Evolutionary conservation across 2,888 invertebrate genomes (phyloP).

Genomic region (Actias luna): DNA sequence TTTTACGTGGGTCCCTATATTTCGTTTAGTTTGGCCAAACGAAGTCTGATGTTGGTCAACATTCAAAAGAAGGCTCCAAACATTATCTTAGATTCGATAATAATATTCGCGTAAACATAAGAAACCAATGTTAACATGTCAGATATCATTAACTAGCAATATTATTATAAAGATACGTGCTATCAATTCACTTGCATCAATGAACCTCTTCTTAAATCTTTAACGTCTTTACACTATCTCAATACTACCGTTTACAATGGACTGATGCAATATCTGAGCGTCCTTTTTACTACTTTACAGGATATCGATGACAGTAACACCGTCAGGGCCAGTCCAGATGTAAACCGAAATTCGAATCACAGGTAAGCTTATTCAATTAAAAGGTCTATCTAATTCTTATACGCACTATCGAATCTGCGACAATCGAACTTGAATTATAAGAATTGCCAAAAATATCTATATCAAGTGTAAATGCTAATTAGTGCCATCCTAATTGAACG

Average conservation of each 20-base stretch:
- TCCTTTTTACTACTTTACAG: slow-evolving; percentile 33
- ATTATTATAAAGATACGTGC: not conserved
- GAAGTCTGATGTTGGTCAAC: too few species aligned
- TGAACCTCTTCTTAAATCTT: not conserved
- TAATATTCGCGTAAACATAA: too few species aligned
- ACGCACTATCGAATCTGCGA: not conserved
- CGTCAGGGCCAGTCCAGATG: slow-evolving; percentile 68
- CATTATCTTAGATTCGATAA: too few species aligned
- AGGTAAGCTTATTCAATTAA: slow-evolving; percentile 41
- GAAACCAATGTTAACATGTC: not conserved
- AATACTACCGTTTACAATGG: not conserved
- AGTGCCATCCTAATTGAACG: too few species aligned
- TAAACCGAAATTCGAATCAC: slow-evolving; percentile 59
- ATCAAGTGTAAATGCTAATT: too few species aligned
- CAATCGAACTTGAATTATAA: too few species aligned
- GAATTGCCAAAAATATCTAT: too few species aligned
- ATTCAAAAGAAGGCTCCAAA: too few species aligned
- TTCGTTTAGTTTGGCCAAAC: too few species aligned
- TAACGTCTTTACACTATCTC: not conserved
- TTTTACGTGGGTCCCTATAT: too few species aligned
- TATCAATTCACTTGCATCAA: not conserved
- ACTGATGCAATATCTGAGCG: not conserved
- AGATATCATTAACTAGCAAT: not conserved
- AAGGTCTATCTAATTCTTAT: not conserved
- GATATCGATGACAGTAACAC: slow-evolving; percentile 64